phyloP scores from a whole-genome alignment of 2,797 vertebrate genomes.

The Gouania willdenowi region DNA sequence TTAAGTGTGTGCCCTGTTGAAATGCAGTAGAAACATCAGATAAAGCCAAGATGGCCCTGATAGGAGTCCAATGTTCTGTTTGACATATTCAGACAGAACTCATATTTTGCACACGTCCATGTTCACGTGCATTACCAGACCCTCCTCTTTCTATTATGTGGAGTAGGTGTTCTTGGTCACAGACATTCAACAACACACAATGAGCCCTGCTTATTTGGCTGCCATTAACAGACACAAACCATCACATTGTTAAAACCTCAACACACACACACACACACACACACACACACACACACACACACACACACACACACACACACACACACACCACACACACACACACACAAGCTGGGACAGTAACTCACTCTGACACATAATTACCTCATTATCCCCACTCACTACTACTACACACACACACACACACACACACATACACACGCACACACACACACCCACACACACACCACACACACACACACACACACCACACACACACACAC shows the following conservation, averaged over 20 bases:
- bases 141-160: too few species aligned
- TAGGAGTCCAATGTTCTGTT: too few species aligned
- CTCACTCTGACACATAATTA: constrained; percentile 25
- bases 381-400: constrained; percentile 33
- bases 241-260: neutral
- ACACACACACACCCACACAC: too few species aligned
- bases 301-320: constrained; percentile 3
- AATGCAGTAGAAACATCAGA: too few species aligned
- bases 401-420: constrained; percentile 1
- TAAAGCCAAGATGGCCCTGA: too few species aligned
- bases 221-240: constrained; percentile 1
- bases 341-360: constrained; percentile 8
- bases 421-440: too few species aligned
- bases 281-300: constrained; percentile 12
- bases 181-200: too few species aligned
- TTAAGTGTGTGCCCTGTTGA: too few species aligned
- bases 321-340: neutral
- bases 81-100: too few species aligned
- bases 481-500: constrained; percentile 4
- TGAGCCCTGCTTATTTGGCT: constrained; percentile 11
- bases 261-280: neutral
- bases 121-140: too few species aligned
- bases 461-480: neutral
- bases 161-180: too few species aligned
- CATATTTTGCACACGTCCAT: too few species aligned